Conservation (phyloP, 2,113 vertebrate genomes). For the Myiozetetes cayanensis region DNA sequence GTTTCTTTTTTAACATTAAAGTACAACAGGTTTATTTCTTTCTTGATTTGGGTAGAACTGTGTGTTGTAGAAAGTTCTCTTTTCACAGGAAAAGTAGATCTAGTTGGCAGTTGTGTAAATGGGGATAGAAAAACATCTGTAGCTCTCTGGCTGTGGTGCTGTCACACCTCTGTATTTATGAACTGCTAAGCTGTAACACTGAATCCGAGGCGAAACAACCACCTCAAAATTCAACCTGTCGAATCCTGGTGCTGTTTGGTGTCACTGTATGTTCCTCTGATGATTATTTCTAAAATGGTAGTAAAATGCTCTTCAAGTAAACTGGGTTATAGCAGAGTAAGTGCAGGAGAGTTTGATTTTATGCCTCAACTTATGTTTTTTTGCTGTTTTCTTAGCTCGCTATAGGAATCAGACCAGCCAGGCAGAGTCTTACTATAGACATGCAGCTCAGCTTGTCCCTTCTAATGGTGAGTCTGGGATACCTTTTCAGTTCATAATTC, state of each 20-base stretch:
- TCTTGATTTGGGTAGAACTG: not conserved
- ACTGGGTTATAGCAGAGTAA: not conserved
- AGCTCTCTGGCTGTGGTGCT: not conserved
- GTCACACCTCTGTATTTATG: not conserved
- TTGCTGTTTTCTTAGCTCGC: constrained; percentile 79
- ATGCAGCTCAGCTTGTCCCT: constrained; percentile 97
- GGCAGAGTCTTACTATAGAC: constrained; percentile 98
- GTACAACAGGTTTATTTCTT: not conserved
- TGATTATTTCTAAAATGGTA: constrained; percentile 33
- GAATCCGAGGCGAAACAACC: constrained; percentile 23
- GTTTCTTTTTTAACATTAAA: not conserved
- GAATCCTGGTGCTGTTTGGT: not conserved
- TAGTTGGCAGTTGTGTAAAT: not conserved
- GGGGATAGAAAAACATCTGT: not conserved
- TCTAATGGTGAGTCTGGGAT: constrained; percentile 89
- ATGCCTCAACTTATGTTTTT: not conserved
- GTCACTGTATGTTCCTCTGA: constrained; percentile 24
- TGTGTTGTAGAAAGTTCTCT: not conserved
- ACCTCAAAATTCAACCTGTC: not conserved
- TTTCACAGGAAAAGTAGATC: not conserved
- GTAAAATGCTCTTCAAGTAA: not conserved
- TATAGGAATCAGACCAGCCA: constrained; percentile 99
- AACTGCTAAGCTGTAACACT: constrained; percentile 43
- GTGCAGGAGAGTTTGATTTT: not conserved
- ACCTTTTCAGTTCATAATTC: not conserved